Percentiles rank a stretch among this genome's conserved stretches.
Conservation (phyloP, 2,113 vertebrate species). For the Scomber scombrus region DNA sequence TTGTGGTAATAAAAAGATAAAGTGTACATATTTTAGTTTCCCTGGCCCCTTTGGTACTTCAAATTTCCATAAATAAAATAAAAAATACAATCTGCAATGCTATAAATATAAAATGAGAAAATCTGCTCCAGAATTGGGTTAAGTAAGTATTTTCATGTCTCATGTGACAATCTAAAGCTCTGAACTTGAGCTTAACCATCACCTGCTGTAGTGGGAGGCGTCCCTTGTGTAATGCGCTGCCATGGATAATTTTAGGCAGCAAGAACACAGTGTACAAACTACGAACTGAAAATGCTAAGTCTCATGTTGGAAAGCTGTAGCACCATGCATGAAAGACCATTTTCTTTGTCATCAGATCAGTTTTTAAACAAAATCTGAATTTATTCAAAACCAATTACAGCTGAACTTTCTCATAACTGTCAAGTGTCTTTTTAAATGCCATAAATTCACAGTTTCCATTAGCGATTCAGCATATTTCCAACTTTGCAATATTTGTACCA, state of each 20-base stretch:
- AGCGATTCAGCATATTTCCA: conserved; percentile 9
- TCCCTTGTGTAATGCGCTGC: neutral
- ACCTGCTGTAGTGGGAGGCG: neutral
- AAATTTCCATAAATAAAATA: conserved; percentile 5
- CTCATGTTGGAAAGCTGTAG: neutral
- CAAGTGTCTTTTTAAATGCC: neutral
- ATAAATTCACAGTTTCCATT: neutral
- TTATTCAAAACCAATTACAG: neutral
- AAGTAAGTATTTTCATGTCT: neutral
- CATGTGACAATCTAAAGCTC: too few species aligned
- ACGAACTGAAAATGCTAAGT: neutral
- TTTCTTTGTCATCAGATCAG: too few species aligned
- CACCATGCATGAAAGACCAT: too few species aligned
- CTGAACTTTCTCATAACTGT: neutral
- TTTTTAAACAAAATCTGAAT: neutral
- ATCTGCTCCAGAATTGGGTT: neutral
- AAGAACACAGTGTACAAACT: neutral
- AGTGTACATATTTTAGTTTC: conserved; percentile 1
- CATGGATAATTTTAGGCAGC: neutral
- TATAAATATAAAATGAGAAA: neutral
- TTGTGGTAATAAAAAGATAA: neutral
- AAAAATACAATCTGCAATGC: neutral
- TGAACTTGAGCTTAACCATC: neutral
- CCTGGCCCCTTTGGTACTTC: neutral
- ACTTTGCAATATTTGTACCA: neutral